Evolutionary conservation across 2,797 vertebrate genomes (phyloP).

Genomic region (Helostoma temminkii): DNA sequence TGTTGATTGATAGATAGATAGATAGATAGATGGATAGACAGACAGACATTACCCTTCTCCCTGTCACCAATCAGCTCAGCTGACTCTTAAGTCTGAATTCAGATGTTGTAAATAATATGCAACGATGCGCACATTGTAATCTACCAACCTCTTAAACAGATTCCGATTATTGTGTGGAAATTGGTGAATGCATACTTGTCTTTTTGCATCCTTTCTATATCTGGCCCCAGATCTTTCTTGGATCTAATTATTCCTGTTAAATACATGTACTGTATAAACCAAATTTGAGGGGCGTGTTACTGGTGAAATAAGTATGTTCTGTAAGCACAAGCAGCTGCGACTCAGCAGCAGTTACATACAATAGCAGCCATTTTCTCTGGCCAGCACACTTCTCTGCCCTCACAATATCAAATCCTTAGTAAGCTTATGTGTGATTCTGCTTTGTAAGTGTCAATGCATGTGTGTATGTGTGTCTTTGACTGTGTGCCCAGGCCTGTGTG

Average conservation of each 20-base stretch:
- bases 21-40: too few relatives aligned
- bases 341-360: conserved; percentile 29
- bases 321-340: conserved; percentile 59
- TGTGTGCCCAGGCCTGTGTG: conserved; percentile 33
- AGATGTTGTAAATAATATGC: conserved; percentile 30
- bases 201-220: conserved; percentile 53
- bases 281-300: conserved; percentile 55
- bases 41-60: not conserved
- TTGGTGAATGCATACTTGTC: conserved; percentile 26
- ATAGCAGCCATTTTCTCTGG: conserved; percentile 61
- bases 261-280: conserved; percentile 45
- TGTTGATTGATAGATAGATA: too few relatives aligned
- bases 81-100: conserved; percentile 30
- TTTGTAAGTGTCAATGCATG: conserved; percentile 19
- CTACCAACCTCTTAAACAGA: conserved; percentile 32
- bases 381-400: conserved; percentile 36
- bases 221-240: conserved; percentile 26
- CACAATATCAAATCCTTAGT: conserved; percentile 30
- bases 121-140: conserved; percentile 22
- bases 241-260: conserved; percentile 66
- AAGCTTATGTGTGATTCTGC: conserved; percentile 37
- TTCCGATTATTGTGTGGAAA: conserved; percentile 40
- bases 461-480: conserved; percentile 28
- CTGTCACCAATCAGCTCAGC: conserved; percentile 27
- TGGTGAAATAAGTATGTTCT: conserved; percentile 57